Evolutionary conservation across 2,113 vertebrate genomes (phyloP), one percentile per base, ranked within the genome.

Genomic region (Coptodon rendalli): DNA sequence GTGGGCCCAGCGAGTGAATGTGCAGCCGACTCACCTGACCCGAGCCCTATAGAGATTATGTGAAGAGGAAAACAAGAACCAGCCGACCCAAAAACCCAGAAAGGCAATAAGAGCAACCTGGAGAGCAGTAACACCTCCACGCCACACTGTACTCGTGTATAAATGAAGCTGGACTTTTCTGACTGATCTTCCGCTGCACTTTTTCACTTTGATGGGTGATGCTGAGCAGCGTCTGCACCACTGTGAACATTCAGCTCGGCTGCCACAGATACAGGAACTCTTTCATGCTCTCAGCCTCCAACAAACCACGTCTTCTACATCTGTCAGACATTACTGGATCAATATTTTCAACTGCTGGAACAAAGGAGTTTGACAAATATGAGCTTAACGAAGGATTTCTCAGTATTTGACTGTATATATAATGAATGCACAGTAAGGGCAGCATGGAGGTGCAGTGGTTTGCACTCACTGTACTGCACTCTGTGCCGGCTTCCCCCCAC

Each of bases 121-220:
- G 29, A 63, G 29, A 34, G 16, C 57, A 63, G 29, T 11, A 36
- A n/a, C 29, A 36, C 29, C 59, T 38, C 59, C 59, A n/a, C 9
- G 3, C 22, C 22, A 8, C 6, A 0, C 59, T 1, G 0, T 6
- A 14, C 54, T 56, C 2, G 22, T 27, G 54, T 19, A 0, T 63
- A 63, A 63, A 63, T 19, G 31, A 63, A 63, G 59, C 31, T 6
- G 52, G n/a, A 54, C 52, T 22, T 22, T 11, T 54, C 52, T 11
- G 52, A 11, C 17, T 6, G 52, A 11, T 54, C 52, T 53, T 11
- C 3, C 0, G 19, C 52, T 61, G 27, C 16, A 34, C 16, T 61
- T 61, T 0, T 61, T 34, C 2, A 19, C 59, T 19, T 61, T 10
- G 5, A 61, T 34, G 59, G 59, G 16, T 61, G 29, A 61, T 19